Base-by-base conservation (phyloP, 2,888 invertebrate species). In the Agrochola lychnidis region DNA sequence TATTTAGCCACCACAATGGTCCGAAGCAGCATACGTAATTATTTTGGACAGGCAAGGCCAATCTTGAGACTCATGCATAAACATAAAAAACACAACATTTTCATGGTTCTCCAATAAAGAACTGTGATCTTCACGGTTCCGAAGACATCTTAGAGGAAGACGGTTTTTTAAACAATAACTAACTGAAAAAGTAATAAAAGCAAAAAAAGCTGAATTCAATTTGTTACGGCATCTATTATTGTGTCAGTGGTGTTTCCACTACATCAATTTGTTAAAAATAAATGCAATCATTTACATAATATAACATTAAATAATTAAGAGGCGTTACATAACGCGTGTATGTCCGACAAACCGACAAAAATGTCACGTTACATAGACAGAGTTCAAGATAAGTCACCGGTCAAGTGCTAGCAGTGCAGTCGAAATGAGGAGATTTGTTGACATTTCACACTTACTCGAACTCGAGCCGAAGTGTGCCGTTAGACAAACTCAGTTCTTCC, bases 401-500 rank as follows among this genome's bases (percentile, higher is more conserved):
- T 70, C 51, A 80, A 82, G 80, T 82, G 70, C 53, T 67, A 36
- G 66, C 48, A 79, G 70, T 63, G 66, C 48, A 79, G 70, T 63
- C 57, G 73, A 81, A 77, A 82, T 87, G 73, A 84, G 68, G 61
- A 64, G 88, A 70, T 86, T 91, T 93, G 92, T 93, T 94, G 93
- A 94, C 93, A 94, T 93, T 94, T 94, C 90, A 89, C 91, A 93
- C 90, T 91, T 90, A 90, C 84, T 84, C 82, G 82, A 88, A 89
- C 88, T 84, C 82, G 81, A 88, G 89, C 88, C 87, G 84, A 80
- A 84, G 84, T 86, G 89, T 91, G 91, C 94, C 94, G 94, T 95
- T 95, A 94, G 84, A 81, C 89, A 92, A 93, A 92, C 91, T 88
- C 78, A 81, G 82, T 88, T 92, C 94, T 92, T 94, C 94, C 93